Base-by-base conservation (phyloP, 2,888 invertebrate genomes). In the Dorcus hopei region DNA sequence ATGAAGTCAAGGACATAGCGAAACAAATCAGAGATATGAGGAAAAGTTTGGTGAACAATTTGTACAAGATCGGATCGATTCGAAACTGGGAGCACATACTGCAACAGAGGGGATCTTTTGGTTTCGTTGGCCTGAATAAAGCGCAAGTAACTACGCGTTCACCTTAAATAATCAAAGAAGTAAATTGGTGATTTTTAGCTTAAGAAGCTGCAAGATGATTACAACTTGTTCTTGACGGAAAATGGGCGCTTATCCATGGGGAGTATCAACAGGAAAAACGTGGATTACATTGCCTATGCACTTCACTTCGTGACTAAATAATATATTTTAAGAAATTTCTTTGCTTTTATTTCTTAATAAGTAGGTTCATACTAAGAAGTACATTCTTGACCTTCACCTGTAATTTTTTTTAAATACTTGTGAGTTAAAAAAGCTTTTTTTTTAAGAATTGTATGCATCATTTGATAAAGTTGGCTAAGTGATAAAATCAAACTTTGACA, bases 81-180 rank as follows among this genome's bases (percentile, higher is more conserved):
- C 84, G 80, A 54, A 83, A 90, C 73, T 99, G 98, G 99, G 82
- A 87, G 57, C 99, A 99, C 78, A 96, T 99, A 76, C 95, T 95
- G 57, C 90, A 98, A 79, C 98, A 99, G 83, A 99, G 99, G 76
- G 99, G 99, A 76, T 99, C 99, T 98, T 99, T 99, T 84, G 99
- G 98, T 78, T 99, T 85, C 79, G 97, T 97, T 19, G 99, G 99
- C 61, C 87, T 99, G 76, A 93, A 87, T 53, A 86, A 90, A 0
- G 85, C 89, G 9, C 91, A 97, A 86, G 95, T 94, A 77, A 73
- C 6, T 7, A 33, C 1, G 26, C 5, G 3, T 7, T 33, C 26
- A 6, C 19, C 19, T 19, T 2, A 33, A 33, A 33, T 33, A 33
- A 33, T 45, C 14, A 45, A 45, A 45, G 8, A 45, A 9, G 45